Percentiles rank a stretch among this genome's conserved stretches.
Evolutionary conservation across 2,113 vertebrate species (phyloP).

Genomic region (human (Homo sapiens)): GRCh38 chr1:244385001-244385500

Average conservation of each 20-base stretch:
- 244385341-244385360: not conserved
- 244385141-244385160: too few species aligned
- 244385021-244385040: too few species aligned
- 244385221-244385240: not conserved
- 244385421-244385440: not conserved
- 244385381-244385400: not conserved
- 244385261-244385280: not conserved
- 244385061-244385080: too few species aligned
- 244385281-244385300: not conserved
- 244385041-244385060: too few species aligned
- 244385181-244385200: too few species aligned
- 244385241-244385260: not conserved
- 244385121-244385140: too few species aligned
- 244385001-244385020: too few species aligned
- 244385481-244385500: not conserved
- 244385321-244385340: slow-evolving; percentile 3
- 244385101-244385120: too few species aligned
- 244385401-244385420: not conserved
- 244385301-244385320: not conserved
- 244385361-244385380: not conserved
- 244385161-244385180: too few species aligned
- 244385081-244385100: too few species aligned
- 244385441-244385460: not conserved
- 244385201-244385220: not conserved
- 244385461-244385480: not conserved